phyloP scores from a whole-genome alignment of 2,888 invertebrate genomes.

The Lottia scabra region DNA sequence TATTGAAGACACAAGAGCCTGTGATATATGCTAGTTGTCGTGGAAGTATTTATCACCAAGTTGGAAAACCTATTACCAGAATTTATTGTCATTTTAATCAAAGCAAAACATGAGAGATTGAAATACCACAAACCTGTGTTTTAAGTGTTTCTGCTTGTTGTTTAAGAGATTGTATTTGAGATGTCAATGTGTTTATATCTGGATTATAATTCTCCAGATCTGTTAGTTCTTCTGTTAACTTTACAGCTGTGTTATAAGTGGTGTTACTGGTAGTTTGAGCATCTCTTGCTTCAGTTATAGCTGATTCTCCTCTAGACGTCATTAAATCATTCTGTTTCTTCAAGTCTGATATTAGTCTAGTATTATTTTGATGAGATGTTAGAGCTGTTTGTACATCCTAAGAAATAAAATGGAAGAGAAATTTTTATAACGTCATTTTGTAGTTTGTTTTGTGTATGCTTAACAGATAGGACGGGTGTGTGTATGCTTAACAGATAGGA shows the following conservation, averaged over 20 bases:
- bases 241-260: neutral
- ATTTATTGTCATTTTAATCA: too few species aligned
- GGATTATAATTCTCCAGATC: neutral
- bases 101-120: too few species aligned
- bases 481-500: too few species aligned
- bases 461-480: too few species aligned
- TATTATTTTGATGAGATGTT: slow-evolving; percentile 5
- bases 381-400: neutral
- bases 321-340: neutral
- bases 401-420: too few species aligned
- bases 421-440: too few species aligned
- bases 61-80: too few species aligned
- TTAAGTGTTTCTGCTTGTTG: neutral
- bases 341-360: neutral
- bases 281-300: neutral
- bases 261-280: slow-evolving; percentile 8
- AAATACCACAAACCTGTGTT: neutral
- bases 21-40: too few species aligned
- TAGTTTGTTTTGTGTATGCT: too few species aligned
- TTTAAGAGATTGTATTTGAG: neutral
- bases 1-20: too few species aligned
- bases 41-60: too few species aligned
- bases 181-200: neutral
- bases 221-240: neutral
- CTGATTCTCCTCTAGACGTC: neutral